Percentiles rank a stretch among this genome's conserved stretches.
phyloP scores from a whole-genome alignment of 2,113 vertebrate species.

The Lycaon pictus region DNA sequence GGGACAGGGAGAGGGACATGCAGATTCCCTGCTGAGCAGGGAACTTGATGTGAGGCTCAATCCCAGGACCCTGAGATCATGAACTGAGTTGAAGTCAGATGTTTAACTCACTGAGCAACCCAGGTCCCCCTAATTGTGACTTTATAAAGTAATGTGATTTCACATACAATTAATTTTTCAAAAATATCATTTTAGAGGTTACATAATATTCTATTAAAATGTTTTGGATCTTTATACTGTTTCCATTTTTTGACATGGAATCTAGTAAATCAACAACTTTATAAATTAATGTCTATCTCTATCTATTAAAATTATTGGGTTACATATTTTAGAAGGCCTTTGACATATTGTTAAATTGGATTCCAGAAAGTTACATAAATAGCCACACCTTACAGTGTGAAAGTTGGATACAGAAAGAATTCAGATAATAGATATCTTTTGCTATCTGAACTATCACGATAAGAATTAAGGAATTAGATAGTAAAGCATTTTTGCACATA shows the following conservation, averaged over 20 bases:
- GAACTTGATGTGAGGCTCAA: too few species aligned
- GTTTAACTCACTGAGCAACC: too few species aligned
- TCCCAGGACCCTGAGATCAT: too few species aligned
- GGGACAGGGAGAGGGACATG: too few species aligned
- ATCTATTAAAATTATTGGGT: background rate
- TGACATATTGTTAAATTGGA: background rate
- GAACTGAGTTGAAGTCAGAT: too few species aligned
- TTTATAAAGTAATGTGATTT: background rate
- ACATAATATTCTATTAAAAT: background rate
- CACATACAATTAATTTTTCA: background rate
- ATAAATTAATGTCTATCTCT: background rate
- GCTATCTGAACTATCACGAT: background rate
- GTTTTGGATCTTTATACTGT: background rate
- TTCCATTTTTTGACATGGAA: background rate
- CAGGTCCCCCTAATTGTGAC: background rate
- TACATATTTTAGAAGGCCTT: background rate
- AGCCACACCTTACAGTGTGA: background rate
- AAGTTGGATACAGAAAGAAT: background rate
- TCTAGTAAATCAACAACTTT: background rate
- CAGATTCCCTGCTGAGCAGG: too few species aligned
- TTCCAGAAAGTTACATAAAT: constrained; percentile 5
- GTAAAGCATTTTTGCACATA: background rate
- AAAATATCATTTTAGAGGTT: background rate
- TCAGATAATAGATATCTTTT: background rate
- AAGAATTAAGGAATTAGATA: background rate